Evolutionary conservation across 2,797 vertebrate species (phyloP), one percentile per base, ranked within the genome.

Genomic region (Karalla daura): DNA sequence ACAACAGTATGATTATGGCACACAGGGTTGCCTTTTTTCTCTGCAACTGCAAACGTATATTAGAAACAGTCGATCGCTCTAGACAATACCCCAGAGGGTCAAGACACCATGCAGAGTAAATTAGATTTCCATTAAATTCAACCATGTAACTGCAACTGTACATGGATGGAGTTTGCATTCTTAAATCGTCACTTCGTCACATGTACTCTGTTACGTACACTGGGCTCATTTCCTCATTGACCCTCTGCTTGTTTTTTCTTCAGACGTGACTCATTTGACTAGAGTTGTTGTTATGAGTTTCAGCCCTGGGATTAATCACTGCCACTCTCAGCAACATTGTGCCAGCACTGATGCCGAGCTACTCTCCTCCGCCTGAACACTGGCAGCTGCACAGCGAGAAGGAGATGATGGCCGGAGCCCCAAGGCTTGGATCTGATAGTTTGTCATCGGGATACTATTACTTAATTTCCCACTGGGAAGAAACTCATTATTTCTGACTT

Each of bases 401-500:
- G 78, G 64, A 92, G 91, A 91, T 89, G 88, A 91, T 89, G 85
- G 83, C 84, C 73, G 72, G 63, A 71, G 85, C 89, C 92, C 84
- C 17, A 54, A 81, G 91, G 91, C 86, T 81, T 59, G 85, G 79
- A 83, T 88, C 88, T 88, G 91, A 91, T 92, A 84, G 87, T 93
- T 92, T 89, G 89, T 94, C 92, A 92, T 93, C 90, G 89, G 87
- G 86, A 90, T 90, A 91, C 89, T 90, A 90, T 92, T 88, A 86
- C 88, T 90, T 91, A 89, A 93, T 93, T 92, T 92, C 92, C 91
- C 90, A 91, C 78, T 88, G 90, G 89, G 89, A 87, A 84, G 86
- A 83, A 93, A 92, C 86, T 93, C 89, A 91, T 94, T 93, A 94
- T 92, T 90, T 91, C 87, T 85, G 86, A 84, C 89, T 90, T 89